phyloP scores from a whole-genome alignment of 2,113 vertebrate species.

The Dryoscopus gambensis region DNA sequence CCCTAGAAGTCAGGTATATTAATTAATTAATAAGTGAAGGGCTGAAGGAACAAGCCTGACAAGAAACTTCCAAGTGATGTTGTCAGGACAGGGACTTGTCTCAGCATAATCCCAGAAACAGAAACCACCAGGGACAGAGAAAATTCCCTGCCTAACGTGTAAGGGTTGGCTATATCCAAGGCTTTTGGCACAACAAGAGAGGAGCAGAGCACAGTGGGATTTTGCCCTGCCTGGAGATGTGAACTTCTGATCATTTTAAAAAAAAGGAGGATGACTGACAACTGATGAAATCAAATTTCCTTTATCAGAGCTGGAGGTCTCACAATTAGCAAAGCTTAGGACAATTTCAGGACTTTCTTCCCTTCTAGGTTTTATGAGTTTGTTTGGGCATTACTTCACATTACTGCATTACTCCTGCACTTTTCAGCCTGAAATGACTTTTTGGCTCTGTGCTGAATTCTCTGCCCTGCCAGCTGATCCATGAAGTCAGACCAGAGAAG shows the following conservation, averaged over 20 bases:
- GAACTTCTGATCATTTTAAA: background rate
- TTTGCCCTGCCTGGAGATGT: background rate
- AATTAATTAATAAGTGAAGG: background rate
- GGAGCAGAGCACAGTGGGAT: background rate
- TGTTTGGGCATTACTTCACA: background rate
- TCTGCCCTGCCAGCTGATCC: background rate
- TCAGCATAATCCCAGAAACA: background rate
- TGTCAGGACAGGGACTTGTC: background rate
- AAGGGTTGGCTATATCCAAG: background rate
- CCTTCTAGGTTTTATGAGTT: background rate
- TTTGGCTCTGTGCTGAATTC: background rate
- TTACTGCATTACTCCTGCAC: background rate
- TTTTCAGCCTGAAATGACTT: background rate
- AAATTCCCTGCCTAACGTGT: rapidly evolving
- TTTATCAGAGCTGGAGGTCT: background rate
- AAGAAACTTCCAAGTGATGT: background rate
- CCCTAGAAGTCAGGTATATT: background rate
- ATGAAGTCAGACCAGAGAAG: background rate
- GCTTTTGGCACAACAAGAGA: background rate
- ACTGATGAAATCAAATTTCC: conserved; percentile 30
- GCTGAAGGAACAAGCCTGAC: background rate
- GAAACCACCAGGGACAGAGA: background rate
- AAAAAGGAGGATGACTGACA: background rate
- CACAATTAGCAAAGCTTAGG: conserved; percentile 16
- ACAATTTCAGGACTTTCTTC: background rate